Percentiles rank a stretch among this genome's conserved stretches.
Conservation (phyloP, 1,140 invertebrate species). For the Doryteuthis pealeii region DNA sequence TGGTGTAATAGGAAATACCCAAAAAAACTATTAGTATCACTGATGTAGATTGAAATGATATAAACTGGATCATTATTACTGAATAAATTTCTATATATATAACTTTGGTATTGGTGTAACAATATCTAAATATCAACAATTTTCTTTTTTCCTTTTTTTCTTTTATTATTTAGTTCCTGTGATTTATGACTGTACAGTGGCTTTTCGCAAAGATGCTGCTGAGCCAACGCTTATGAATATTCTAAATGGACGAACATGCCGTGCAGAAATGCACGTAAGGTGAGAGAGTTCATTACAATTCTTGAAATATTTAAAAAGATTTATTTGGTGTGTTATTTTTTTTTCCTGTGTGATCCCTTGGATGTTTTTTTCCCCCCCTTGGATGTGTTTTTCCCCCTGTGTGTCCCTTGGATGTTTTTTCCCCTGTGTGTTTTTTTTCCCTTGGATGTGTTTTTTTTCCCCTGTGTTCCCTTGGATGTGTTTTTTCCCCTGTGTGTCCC, state of each 20-base stretch:
- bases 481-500: background rate
- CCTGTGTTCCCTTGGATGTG: background rate
- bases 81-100: too few species aligned
- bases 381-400: too few species aligned
- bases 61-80: too few species aligned
- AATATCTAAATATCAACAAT: too few species aligned
- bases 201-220: slow-evolving; percentile 64
- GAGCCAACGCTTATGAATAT: slow-evolving; percentile 78
- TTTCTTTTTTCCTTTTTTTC: slow-evolving; percentile 6
- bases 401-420: too few species aligned
- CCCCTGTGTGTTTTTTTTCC: background rate
- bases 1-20: too few species aligned
- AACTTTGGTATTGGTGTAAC: too few species aligned
- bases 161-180: slow-evolving; percentile 65
- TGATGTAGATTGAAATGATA: too few species aligned
- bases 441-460: background rate
- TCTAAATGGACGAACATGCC: slow-evolving; percentile 74
- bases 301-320: background rate
- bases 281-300: slow-evolving; percentile 24
- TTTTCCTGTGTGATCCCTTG: background rate
- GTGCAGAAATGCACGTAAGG: slow-evolving; percentile 72
- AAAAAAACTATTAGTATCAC: too few species aligned
- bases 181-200: slow-evolving; percentile 84
- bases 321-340: background rate
- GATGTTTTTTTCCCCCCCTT: background rate